Percentiles rank a stretch among this genome's conserved stretches.
phyloP scores from a whole-genome alignment of 2,888 invertebrate genomes.

The Ganaspis brasiliensis region DNA sequence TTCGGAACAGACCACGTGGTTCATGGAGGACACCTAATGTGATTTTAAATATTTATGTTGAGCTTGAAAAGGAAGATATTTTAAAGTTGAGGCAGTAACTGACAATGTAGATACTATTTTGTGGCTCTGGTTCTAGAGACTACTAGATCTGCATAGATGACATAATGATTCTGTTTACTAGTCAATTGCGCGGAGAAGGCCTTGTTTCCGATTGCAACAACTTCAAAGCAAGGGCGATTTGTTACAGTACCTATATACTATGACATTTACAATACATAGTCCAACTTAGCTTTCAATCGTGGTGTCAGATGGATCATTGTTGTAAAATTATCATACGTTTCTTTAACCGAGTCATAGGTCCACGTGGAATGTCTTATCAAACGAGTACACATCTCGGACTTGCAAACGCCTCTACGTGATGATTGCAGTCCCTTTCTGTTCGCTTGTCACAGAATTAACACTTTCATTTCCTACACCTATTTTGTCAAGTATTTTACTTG shows the following conservation, averaged over 20 bases:
- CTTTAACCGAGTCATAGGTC: constrained; percentile 13
- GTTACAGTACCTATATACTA: background rate
- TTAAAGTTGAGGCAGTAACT: no score
- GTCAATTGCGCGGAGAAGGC: constrained; percentile 9
- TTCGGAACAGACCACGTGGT: no score
- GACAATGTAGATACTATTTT: background rate
- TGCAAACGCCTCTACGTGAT: background rate
- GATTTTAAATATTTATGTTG: no score
- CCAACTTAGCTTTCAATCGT: constrained; percentile 27
- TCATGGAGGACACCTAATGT: no score
- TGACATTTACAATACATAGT: constrained; percentile 22
- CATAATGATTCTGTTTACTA: constrained; percentile 28
- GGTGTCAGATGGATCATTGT: constrained; percentile 10
- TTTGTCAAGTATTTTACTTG: no score
- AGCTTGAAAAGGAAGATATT: no score
- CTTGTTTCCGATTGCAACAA: constrained; percentile 41
- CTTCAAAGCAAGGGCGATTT: constrained; percentile 11
- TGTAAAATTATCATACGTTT: constrained; percentile 29
- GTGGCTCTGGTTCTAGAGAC: background rate
- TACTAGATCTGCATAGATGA: constrained; percentile 7
- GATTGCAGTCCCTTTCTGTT: background rate
- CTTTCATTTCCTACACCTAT: no score
- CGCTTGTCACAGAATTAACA: no score
- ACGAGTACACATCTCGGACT: constrained; percentile 13
- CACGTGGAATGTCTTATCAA: constrained; percentile 14